Base-by-base conservation (phyloP, 2,888 invertebrate genomes). In the Orthonychiurus folsomi region DNA sequence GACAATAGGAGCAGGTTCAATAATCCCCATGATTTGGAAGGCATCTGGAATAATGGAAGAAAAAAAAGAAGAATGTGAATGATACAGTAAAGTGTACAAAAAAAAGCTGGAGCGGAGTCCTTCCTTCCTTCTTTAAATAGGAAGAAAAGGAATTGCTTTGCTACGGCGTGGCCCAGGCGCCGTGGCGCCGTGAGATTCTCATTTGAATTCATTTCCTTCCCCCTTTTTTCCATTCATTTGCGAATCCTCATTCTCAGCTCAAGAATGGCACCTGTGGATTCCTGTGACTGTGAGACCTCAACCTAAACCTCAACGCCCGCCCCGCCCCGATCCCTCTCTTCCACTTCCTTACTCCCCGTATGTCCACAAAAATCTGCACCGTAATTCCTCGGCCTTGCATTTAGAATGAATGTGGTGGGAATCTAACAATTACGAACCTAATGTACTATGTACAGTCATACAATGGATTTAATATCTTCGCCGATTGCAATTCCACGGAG, bases 1-100 rank as follows among this genome's bases (percentile, higher is more conserved):
- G 69, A 69, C 64, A 70, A 70, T 63, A 70, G 64, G 66, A 66
- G 68, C 66, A 68, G 67, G 72, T 70, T 72, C 69, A 72, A 68
- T 67, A 72, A 70, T 70, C 70, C 69, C 67, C 67, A 69, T 59
- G 66, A 52, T 52, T 52, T 52, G 52, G 52, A 62, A 64, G 66
- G 63, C 71, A 71, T 71, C 71, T 70, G 63, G 66, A 64, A 65
- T 63, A 58, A 50, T 61, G 56, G 57, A 58, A 64, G 61, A 57
- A 21, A 52, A 52, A 21, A 52, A 52, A 9, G 52, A 52, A n/a
- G 20, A 21, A 5, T 23, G 59, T 23, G 50, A 21, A 21, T 37
- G 37, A 9, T 37, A 37, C 37, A 37, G 5, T 37, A n/a, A n/a
- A n/a, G n/a, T 37, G 15, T 37, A 37, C 37, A 37, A 9, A 37